A percentile compares a stretch with the other conserved stretches of the same genome.
Conservation (phyloP, 2,113 vertebrate species). For the Choloepus hoffmanni region DNA sequence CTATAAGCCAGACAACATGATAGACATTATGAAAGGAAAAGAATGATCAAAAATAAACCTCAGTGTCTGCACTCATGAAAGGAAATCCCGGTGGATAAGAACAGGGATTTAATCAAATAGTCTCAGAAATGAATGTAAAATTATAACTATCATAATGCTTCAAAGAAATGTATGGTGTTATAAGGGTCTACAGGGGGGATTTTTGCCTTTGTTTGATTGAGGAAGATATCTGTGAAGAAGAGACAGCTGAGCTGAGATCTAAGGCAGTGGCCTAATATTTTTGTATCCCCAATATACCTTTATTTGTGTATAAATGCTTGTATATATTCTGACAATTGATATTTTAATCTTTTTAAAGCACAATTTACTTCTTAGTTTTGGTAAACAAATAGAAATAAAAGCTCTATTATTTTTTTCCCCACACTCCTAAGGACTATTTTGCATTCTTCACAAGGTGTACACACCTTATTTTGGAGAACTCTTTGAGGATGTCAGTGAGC, state of each 20-base stretch:
- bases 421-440: background rate
- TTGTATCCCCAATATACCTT: background rate
- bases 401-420: too few species aligned
- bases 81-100: background rate
- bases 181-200: background rate
- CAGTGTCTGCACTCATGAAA: background rate
- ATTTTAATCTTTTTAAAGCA: constrained; percentile 33
- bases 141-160: background rate
- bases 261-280: background rate
- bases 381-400: constrained; percentile 38
- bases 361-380: constrained; percentile 24
- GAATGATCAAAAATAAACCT: background rate
- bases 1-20: background rate
- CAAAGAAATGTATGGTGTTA: background rate
- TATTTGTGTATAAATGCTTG: constrained; percentile 19
- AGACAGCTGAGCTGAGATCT: background rate
- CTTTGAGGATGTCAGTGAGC: background rate
- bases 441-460: background rate
- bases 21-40: constrained; percentile 1
- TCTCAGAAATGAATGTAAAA: constrained; percentile 29
- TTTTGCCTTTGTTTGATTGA: constrained; percentile 41
- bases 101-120: constrained; percentile 14
- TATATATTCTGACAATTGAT: background rate
- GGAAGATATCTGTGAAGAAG: constrained; percentile 56
- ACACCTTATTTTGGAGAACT: background rate